Conservation (phyloP, 2,113 vertebrate species). For the Anhinga rufa region DNA sequence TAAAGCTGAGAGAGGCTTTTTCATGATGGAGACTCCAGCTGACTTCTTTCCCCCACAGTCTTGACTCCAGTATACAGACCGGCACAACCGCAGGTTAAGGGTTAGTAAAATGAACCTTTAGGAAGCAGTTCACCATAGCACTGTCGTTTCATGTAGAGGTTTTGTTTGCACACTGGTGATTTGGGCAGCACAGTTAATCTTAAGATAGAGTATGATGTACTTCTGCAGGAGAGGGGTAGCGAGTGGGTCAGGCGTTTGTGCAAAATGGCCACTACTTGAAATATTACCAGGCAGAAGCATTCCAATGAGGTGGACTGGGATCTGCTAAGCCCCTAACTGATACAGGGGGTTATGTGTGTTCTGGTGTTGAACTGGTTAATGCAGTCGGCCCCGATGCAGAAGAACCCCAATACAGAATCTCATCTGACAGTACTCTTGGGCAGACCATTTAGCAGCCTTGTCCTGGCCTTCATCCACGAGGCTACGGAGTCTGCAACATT, state of each 20-base stretch:
- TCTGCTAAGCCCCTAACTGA: neutral
- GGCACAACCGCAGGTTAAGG: neutral
- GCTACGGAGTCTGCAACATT: neutral
- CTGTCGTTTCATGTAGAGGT: neutral
- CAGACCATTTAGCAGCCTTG: neutral
- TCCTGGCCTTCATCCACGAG: neutral
- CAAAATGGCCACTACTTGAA: neutral
- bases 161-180: neutral
- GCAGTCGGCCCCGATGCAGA: accelerated
- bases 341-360: neutral
- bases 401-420: neutral
- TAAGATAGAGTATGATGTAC: neutral
- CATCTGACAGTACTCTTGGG: neutral
- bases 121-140: neutral
- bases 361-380: neutral
- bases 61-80: too few relatives aligned
- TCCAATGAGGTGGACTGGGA: neutral
- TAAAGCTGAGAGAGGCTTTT: neutral
- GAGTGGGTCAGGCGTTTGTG: neutral
- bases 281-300: neutral
- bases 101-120: neutral
- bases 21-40: neutral
- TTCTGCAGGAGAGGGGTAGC: neutral
- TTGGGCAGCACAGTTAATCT: neutral
- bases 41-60: neutral